A percentile compares a stretch with the other conserved stretches of the same genome.
These are phyloP conservation scores for Danaus chrysippus DNA, from an alignment of 2,888 invertebrate species.

Conservation along the genomic window DNA sequence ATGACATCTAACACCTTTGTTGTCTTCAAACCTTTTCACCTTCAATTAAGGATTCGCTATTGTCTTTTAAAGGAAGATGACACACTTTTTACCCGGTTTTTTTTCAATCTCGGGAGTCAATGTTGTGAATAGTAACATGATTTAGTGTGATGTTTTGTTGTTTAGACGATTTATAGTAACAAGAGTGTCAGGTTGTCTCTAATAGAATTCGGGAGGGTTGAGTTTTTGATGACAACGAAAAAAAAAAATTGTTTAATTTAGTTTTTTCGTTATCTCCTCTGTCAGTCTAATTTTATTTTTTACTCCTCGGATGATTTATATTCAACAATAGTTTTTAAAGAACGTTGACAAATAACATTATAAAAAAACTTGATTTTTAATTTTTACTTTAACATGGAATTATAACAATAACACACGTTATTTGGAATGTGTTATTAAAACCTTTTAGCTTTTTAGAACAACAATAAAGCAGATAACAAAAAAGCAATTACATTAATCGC, in stretches of 20 bases:
- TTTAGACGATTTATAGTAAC: slow-evolving; percentile 66
- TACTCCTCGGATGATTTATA: neutral
- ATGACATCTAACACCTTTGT: slow-evolving; percentile 75
- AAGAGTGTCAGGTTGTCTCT: slow-evolving; percentile 49
- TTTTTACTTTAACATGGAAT: neutral
- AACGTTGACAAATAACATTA: neutral
- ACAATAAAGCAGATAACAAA: slow-evolving; percentile 27
- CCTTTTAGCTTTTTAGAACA: slow-evolving; percentile 16
- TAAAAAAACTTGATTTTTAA: neutral
- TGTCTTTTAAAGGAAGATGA: slow-evolving; percentile 71
- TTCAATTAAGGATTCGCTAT: slow-evolving; percentile 66
- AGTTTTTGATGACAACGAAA: slow-evolving; percentile 20
- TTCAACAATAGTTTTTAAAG: neutral
- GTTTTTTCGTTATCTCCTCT: neutral
- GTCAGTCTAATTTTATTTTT: slow-evolving; percentile 5
- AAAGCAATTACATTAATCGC: slow-evolving; percentile 52
- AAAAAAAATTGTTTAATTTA: neutral
- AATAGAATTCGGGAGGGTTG: slow-evolving; percentile 34
- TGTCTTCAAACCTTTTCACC: slow-evolving; percentile 54
- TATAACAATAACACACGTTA: neutral
- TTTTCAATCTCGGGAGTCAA: slow-evolving; percentile 51
- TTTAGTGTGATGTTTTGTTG: slow-evolving; percentile 68
- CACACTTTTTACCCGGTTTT: slow-evolving; percentile 56
- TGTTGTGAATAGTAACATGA: slow-evolving; percentile 73
- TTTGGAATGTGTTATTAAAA: neutral